Evolutionary conservation across 2,888 invertebrate species (phyloP).

Genomic region (Troides oblongomaculatus): DNA sequence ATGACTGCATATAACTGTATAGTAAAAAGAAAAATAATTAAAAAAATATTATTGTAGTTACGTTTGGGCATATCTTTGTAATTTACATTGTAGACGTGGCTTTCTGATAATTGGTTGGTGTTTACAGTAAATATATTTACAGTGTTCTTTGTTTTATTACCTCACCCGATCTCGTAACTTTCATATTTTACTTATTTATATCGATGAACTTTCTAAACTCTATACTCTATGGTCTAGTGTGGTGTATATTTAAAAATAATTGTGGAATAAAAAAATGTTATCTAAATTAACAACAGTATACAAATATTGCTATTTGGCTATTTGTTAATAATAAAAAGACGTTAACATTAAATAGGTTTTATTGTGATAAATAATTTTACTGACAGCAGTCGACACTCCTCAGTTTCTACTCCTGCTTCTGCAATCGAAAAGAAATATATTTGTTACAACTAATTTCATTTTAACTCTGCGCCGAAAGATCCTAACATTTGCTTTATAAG

Average conservation of each 20-base stretch:
- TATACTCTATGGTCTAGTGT: not conserved
- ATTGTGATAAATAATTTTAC: constrained; percentile 23
- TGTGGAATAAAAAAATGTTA: too few species aligned
- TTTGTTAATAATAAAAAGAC: not conserved
- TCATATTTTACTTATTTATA: too few species aligned
- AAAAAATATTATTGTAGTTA: not conserved
- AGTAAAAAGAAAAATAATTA: not conserved
- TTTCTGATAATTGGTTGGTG: constrained; percentile 30
- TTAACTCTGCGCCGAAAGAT: too few species aligned
- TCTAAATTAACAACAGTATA: too few species aligned
- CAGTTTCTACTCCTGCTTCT: constrained; percentile 15
- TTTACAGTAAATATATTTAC: constrained; percentile 26
- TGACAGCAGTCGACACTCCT: constrained; percentile 1
- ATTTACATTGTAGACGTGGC: constrained; percentile 27
- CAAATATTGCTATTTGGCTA: too few species aligned
- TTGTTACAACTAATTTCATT: too few species aligned
- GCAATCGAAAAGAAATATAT: constrained; percentile 5
- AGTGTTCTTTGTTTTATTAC: constrained; percentile 12
- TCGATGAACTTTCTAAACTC: too few species aligned
- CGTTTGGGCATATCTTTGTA: constrained; percentile 23
- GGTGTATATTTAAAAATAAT: not conserved
- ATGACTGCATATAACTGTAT: too few species aligned
- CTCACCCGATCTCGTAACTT: not conserved
- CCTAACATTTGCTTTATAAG: too few species aligned
- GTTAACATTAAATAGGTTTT: constrained; percentile 10